phyloP scores from a whole-genome alignment of 2,113 vertebrate species.

The Hemicordylus capensis region DNA sequence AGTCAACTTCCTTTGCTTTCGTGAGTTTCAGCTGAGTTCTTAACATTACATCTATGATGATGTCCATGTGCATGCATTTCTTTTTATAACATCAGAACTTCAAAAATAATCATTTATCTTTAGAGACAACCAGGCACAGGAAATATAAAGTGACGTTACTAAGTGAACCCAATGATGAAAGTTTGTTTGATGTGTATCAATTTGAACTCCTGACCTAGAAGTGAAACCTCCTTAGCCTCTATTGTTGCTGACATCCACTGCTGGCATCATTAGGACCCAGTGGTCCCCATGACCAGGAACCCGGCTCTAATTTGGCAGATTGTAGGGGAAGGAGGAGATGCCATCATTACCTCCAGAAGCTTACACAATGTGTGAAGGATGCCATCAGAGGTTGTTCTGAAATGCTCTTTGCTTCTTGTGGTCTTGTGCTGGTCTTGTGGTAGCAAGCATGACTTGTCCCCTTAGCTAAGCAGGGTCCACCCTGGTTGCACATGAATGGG shows the following conservation, averaged over 20 bases:
- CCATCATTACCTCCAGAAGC: background rate
- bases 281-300: background rate
- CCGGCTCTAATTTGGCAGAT: background rate
- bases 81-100: slow-evolving; percentile 4
- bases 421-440: too few relatives aligned
- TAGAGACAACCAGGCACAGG: slow-evolving; percentile 39
- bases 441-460: background rate
- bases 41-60: slow-evolving; percentile 11
- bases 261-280: too few relatives aligned
- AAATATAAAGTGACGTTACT: slow-evolving; percentile 35
- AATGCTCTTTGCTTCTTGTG: background rate
- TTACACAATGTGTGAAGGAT: background rate
- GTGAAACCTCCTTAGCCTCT: background rate
- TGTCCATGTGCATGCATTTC: slow-evolving; percentile 39
- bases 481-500: too few relatives aligned
- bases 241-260: background rate
- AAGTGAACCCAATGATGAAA: background rate
- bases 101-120: background rate
- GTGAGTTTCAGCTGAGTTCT: slow-evolving; percentile 43
- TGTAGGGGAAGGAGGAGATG: too few relatives aligned
- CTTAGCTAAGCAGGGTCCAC: too few relatives aligned
- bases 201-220: background rate
- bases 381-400: background rate
- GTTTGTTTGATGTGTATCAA: background rate
- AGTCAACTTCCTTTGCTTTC: slow-evolving; percentile 55